Conservation (phyloP, 2,888 invertebrate species). For the Sisyra terminalis region DNA sequence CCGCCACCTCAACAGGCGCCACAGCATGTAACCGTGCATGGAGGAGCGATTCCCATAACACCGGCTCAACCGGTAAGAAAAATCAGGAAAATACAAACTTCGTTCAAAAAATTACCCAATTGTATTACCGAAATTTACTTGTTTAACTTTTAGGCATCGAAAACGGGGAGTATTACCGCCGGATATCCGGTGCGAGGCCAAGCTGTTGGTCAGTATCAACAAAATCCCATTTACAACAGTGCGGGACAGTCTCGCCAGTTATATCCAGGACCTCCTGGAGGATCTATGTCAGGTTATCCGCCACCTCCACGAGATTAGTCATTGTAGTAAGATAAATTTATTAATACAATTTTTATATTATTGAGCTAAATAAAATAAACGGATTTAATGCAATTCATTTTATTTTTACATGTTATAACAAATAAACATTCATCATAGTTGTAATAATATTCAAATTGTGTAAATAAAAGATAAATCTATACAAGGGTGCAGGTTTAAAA, state of each 20-base stretch:
- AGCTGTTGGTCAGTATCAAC: conserved; percentile 25
- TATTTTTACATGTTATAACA: no score
- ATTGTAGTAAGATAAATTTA: not conserved
- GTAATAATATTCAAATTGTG: no score
- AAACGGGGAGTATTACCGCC: conserved; percentile 67
- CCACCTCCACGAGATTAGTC: conserved; percentile 4
- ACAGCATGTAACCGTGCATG: conserved; percentile 36
- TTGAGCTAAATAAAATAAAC: not conserved
- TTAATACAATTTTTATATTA: not conserved
- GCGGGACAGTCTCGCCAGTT: conserved; percentile 1
- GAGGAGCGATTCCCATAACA: conserved; percentile 35
- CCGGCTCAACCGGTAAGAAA: conserved; percentile 31
- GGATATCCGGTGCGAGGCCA: conserved; percentile 66
- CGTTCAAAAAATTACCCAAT: not conserved
- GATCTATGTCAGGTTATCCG: conserved; percentile 5
- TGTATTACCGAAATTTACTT: not conserved
- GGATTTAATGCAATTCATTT: not conserved
- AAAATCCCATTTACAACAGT: conserved; percentile 4
- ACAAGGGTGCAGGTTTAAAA: no score
- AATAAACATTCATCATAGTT: no score
- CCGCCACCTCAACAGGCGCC: conserved; percentile 20
- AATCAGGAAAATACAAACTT: not conserved
- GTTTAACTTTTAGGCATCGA: conserved; percentile 37
- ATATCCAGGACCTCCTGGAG: conserved; percentile 6
- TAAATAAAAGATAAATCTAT: no score